Evolutionary conservation across 1,140 invertebrate species (phyloP).

Genomic region (Neotoxoptera formosana): DNA sequence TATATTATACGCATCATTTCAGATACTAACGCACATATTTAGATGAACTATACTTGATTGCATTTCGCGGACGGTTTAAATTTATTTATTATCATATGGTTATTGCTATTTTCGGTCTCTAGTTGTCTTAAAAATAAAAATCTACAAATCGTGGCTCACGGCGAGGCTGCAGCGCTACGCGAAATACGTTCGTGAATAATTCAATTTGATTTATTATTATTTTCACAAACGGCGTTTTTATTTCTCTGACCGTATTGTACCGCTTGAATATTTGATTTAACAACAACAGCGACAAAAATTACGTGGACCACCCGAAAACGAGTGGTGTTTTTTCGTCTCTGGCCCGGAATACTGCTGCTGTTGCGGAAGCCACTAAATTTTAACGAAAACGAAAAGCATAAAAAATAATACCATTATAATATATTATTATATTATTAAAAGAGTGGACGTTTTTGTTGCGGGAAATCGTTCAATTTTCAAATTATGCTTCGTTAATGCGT

Average conservation of each 20-base stretch:
- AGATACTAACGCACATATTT: not conserved
- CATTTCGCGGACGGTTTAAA: not conserved
- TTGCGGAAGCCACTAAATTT: not conserved
- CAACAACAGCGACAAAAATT: conserved; percentile 2
- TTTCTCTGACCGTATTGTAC: not conserved
- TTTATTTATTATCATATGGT: not conserved
- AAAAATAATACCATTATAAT: not conserved
- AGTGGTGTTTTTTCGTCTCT: not conserved
- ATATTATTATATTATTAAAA: not conserved
- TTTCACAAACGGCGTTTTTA: not conserved
- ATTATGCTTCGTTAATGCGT: not conserved
- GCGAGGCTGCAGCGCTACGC: not conserved
- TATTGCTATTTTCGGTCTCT: not conserved
- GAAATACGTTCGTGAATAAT: conserved; percentile 34
- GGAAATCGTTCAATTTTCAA: not conserved
- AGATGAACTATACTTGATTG: not conserved
- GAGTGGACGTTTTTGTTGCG: not conserved
- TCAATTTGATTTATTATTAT: conserved; percentile 37
- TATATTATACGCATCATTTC: not conserved
- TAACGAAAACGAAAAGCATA: not conserved
- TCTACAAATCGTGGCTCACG: not conserved
- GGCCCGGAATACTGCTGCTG: not conserved
- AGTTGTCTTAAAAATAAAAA: not conserved
- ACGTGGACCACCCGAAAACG: not conserved
- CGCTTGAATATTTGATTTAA: conserved; percentile 14